Base-by-base conservation (phyloP, 1,140 invertebrate genomes). In the Marisa cornuarietis region DNA sequence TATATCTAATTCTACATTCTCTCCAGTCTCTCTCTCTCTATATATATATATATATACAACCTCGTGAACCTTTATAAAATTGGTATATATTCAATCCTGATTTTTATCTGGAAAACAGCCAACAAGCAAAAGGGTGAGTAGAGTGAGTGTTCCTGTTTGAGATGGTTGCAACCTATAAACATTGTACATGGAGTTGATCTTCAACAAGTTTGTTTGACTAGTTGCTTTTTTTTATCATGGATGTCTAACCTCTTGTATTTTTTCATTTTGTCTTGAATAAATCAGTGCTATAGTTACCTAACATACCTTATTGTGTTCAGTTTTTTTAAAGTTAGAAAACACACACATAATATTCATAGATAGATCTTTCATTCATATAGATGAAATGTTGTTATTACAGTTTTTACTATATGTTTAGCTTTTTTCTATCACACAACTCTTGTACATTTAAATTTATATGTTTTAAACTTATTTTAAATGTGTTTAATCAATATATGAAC, bases 61-160 rank as follows among this genome's bases (percentile, higher is more conserved):
- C 11, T 11, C 9, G 1, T 68, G 9, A 13, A 68, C 11, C n/a
- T 68, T 11, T 68, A 68, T 68, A 18, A 13, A 4, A 11, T 7
- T 13, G 22, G 10, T 68, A 42, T 68, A 42, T 42, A 42, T 4
- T 42, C 31, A 42, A 6, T 42, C 31, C 66, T 68, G n/a, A 68
- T 68, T 68, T 42, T 24, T 78, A 51, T 76, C 81, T 75, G 52
- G 42, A 75, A 58, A 58, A 79, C 72, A 80, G 76, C 83, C 79
- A 71, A 71, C 79, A 85, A 75, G 76, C 83, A 75, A 74, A 79
- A 69, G 81, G 82, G 84, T 83, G 80, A 85, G 82, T 83, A 80
- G 11, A 68, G 31, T 11, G 22, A 22, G n/a, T 68, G 31, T 24
- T 11, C n/a, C 13, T 68, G 31, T 68, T 26, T 24, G 66, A 68